These are phyloP conservation scores for Argyresthia albistria DNA, from an alignment of 2,888 invertebrate species.

Conservation along the genomic window DNA sequence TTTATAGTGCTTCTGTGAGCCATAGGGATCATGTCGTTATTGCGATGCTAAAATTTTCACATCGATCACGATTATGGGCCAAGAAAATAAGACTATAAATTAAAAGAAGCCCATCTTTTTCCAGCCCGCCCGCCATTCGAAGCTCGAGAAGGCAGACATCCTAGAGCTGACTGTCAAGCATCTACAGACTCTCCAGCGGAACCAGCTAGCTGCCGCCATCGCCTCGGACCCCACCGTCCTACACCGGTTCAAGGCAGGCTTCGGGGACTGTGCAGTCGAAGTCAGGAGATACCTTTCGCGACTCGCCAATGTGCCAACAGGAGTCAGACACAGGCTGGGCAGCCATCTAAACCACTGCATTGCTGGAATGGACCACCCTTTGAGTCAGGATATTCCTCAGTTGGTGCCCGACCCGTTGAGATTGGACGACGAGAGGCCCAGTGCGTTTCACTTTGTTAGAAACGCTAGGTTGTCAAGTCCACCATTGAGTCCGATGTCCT, in stretches of 20 bases:
- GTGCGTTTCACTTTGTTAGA: constrained; percentile 56
- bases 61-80: too few species aligned
- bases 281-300: constrained; percentile 80
- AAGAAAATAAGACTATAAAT: too few species aligned
- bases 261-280: constrained; percentile 90
- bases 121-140: constrained; percentile 93
- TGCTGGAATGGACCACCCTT: constrained; percentile 56
- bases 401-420: constrained; percentile 67
- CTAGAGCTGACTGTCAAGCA: constrained; percentile 96
- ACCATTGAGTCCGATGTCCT: constrained; percentile 79
- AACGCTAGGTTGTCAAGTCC: constrained; percentile 73
- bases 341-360: constrained; percentile 78
- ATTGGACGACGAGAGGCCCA: constrained; percentile 54
- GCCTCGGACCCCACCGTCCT: constrained; percentile 88
- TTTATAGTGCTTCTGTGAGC: too few species aligned
- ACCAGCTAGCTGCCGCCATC: constrained; percentile 86
- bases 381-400: constrained; percentile 58
- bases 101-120: constrained; percentile 25
- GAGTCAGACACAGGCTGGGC: constrained; percentile 75
- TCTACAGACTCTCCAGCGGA: constrained; percentile 89
- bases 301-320: constrained; percentile 74
- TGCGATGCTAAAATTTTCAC: too few species aligned
- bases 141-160: constrained; percentile 96
- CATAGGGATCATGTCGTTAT: too few species aligned
- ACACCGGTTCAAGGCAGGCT: constrained; percentile 89